These are phyloP conservation scores for Leptopilina myrica DNA, from an alignment of 2,888 invertebrate species.

Conservation along the genomic window DNA sequence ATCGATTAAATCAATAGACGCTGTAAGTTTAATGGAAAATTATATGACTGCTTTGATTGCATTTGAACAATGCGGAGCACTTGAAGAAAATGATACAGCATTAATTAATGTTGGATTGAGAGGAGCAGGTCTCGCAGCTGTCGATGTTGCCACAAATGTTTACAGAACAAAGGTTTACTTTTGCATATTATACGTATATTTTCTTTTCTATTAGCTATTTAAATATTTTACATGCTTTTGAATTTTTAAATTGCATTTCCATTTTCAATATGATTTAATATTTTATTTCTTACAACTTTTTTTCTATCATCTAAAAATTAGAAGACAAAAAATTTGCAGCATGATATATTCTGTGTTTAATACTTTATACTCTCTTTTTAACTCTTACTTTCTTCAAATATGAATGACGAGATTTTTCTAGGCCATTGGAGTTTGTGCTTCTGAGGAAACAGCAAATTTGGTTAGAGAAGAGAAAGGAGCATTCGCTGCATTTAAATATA, in stretches of 20 bases:
- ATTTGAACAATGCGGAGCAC: constrained; percentile 78
- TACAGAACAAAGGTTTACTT: constrained; percentile 80
- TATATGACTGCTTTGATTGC: constrained; percentile 83
- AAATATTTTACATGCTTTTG: too few relatives aligned
- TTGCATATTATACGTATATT: too few relatives aligned
- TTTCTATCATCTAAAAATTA: too few relatives aligned
- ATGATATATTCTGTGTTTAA: too few relatives aligned
- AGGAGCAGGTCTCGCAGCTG: constrained; percentile 82
- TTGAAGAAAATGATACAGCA: constrained; percentile 79
- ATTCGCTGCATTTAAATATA: constrained; percentile 81
- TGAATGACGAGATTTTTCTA: constrained; percentile 62
- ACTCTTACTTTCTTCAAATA: too few relatives aligned
- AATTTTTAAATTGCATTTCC: too few relatives aligned
- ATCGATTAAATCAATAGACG: constrained; percentile 78
- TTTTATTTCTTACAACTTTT: too few relatives aligned
- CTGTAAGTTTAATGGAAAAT: constrained; percentile 80
- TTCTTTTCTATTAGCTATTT: too few relatives aligned
- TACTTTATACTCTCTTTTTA: too few relatives aligned
- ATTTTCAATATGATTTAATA: too few relatives aligned
- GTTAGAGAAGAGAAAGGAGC: constrained; percentile 82
- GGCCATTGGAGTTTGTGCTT: constrained; percentile 84
- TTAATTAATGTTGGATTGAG: constrained; percentile 83
- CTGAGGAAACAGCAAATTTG: constrained; percentile 80
- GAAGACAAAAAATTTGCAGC: too few relatives aligned
- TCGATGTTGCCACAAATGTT: constrained; percentile 84